Percentiles rank a stretch among this genome's conserved stretches.
phyloP scores from a whole-genome alignment of 2,888 invertebrate species.

The Barypeithes pellucidus region DNA sequence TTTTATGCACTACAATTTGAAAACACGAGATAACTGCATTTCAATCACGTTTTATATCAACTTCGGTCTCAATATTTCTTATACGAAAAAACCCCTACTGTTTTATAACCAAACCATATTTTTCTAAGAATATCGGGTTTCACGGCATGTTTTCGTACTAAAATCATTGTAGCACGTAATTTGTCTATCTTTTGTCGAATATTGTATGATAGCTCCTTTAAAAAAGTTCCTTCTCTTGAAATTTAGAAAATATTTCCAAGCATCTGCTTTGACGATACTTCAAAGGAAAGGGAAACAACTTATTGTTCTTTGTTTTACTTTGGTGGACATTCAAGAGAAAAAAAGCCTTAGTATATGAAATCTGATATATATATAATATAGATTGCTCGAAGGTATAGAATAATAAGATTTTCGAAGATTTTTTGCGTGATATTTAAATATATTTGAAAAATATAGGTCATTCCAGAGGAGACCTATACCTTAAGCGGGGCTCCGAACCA shows the following conservation, averaged over 20 bases:
- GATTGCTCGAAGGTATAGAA: too few species aligned
- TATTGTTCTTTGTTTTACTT: constrained; percentile 21
- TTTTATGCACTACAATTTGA: not conserved
- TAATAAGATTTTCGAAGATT: too few species aligned
- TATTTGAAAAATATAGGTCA: too few species aligned
- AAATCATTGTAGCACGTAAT: constrained; percentile 26
- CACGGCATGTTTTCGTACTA: constrained; percentile 22
- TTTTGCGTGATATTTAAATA: too few species aligned
- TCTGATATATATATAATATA: not conserved
- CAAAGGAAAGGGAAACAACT: constrained; percentile 18
- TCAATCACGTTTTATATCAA: constrained; percentile 16
- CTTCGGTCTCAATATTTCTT: constrained; percentile 5
- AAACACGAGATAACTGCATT: constrained; percentile 8
- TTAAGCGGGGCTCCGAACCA: too few species aligned
- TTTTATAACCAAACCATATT: constrained; percentile 21
- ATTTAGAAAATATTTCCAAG: constrained; percentile 16
- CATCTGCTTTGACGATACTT: constrained; percentile 2
- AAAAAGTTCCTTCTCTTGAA: constrained; percentile 8
- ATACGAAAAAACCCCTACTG: constrained; percentile 6
- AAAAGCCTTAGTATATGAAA: not conserved
- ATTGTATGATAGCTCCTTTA: constrained; percentile 19
- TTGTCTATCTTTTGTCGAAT: constrained; percentile 27
- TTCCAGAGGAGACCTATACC: too few species aligned
- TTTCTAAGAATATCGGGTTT: constrained; percentile 15
- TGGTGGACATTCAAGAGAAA: not conserved